Conservation (phyloP, 2,888 invertebrate species). For the Thyatira batis region DNA sequence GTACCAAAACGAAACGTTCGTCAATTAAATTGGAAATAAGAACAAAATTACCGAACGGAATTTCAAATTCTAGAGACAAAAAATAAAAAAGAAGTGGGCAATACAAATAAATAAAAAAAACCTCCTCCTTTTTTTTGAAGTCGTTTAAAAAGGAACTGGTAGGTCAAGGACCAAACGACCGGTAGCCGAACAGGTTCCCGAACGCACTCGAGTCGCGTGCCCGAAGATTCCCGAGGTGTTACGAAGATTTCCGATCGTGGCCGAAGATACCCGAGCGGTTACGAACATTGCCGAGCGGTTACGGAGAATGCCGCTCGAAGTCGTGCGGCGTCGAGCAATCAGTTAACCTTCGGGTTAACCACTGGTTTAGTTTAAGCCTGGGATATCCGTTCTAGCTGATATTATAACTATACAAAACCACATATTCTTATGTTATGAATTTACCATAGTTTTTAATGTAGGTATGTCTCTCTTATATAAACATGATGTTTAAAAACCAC, state of each 20-base stretch:
- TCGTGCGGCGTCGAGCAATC: constrained; percentile 20
- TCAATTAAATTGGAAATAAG: not conserved
- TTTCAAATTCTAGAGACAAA: not conserved
- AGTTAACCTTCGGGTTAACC: constrained; percentile 9
- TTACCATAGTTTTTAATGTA: no score
- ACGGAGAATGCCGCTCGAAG: constrained; percentile 17
- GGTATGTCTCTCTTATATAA: no score
- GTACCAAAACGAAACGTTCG: not conserved
- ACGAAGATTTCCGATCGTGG: constrained; percentile 17
- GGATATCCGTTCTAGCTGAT: not conserved
- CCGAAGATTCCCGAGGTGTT: no score
- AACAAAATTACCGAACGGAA: not conserved
- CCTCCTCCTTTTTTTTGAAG: no score
- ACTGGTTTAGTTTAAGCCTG: not conserved
- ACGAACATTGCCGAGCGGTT: constrained; percentile 4
- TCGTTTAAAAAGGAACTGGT: constrained; percentile 29
- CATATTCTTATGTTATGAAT: not conserved
- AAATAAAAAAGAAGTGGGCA: not conserved
- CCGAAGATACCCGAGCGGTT: constrained; percentile 3
- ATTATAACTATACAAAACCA: not conserved
- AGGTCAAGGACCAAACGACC: constrained; percentile 45
- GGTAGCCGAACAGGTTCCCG: constrained; percentile 39
- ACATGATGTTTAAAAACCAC: no score
- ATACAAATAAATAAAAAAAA: no score
- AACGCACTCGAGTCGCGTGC: constrained; percentile 15